Evolutionary conservation across 2,888 invertebrate genomes (phyloP).

Genomic region (Melanchra persicariae): DNA sequence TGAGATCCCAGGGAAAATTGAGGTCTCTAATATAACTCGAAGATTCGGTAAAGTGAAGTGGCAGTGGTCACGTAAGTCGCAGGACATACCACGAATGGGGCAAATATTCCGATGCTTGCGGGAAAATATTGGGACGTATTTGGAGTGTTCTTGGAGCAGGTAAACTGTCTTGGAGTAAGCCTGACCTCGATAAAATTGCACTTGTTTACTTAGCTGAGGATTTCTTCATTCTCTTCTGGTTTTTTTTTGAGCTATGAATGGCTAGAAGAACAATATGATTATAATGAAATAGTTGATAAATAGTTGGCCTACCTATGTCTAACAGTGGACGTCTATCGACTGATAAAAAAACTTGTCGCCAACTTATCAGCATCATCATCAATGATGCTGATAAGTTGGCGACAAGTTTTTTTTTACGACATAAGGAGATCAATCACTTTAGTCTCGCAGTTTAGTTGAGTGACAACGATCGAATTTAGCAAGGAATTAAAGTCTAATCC

Average conservation of each 20-base stretch:
- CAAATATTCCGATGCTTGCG: constrained; percentile 42
- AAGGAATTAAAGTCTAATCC: neutral
- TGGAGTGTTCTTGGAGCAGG: constrained; percentile 51
- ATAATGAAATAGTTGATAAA: neutral
- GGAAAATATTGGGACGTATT: constrained; percentile 58
- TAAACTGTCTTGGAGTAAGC: constrained; percentile 47
- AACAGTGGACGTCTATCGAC: no score
- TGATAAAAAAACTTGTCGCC: no score
- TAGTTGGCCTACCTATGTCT: no score
- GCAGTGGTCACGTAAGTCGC: constrained; percentile 59
- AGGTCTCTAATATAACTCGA: constrained; percentile 49
- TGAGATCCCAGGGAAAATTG: constrained; percentile 47
- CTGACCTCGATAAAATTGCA: constrained; percentile 44
- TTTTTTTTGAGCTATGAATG: neutral
- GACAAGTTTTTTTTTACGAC: neutral
- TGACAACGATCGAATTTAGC: neutral
- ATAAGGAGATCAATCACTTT: neutral
- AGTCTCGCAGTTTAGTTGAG: neutral
- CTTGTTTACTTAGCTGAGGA: constrained; percentile 32
- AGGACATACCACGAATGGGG: constrained; percentile 36
- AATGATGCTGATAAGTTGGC: no score
- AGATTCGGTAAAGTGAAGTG: constrained; percentile 57
- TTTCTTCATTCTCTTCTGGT: constrained; percentile 20
- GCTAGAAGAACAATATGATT: neutral
- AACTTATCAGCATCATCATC: no score